A percentile compares a stretch with the other conserved stretches of the same genome.
These are phyloP conservation scores for Gonatopus flavifemur DNA, from an alignment of 1,140 invertebrate genomes.

Conservation along the genomic window DNA sequence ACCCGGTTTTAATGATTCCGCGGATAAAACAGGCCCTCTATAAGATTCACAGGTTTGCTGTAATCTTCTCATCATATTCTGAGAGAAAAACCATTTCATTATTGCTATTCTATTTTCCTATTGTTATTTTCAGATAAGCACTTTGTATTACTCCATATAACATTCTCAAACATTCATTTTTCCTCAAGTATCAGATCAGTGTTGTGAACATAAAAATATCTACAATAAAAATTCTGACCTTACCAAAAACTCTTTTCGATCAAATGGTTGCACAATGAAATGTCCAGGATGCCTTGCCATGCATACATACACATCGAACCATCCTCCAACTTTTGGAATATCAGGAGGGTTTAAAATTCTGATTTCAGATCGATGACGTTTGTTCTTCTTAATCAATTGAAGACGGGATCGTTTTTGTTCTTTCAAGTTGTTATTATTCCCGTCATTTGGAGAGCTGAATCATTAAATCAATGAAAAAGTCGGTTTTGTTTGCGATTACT, in stretches of 20 bases:
- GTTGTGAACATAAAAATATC: too few relatives aligned
- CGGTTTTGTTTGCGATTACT: too few relatives aligned
- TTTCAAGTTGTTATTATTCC: constrained; percentile 28
- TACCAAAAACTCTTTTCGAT: constrained; percentile 31
- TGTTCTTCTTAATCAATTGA: too few relatives aligned
- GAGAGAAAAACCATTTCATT: too few relatives aligned
- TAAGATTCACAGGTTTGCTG: constrained; percentile 55
- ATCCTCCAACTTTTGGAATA: constrained; percentile 49
- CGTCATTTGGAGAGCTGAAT: constrained; percentile 29
- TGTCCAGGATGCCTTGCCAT: constrained; percentile 64
- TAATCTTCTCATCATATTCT: constrained; percentile 60
- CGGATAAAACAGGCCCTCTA: constrained; percentile 37
- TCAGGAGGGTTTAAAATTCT: constrained; percentile 37
- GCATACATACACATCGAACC: constrained; percentile 63
- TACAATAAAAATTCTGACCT: constrained; percentile 1
- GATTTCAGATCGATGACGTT: too few relatives aligned
- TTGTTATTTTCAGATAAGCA: too few relatives aligned
- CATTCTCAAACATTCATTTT: too few relatives aligned
- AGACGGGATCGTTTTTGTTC: constrained; percentile 10
- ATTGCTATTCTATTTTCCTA: too few relatives aligned
- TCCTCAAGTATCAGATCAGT: too few relatives aligned
- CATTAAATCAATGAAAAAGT: too few relatives aligned
- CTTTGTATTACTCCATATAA: too few relatives aligned
- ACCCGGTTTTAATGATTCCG: constrained; percentile 50
- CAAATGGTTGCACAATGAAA: constrained; percentile 55